Evolutionary conservation across 2,888 invertebrate species (phyloP).

Genomic region (Oscheius sp.): DNA sequence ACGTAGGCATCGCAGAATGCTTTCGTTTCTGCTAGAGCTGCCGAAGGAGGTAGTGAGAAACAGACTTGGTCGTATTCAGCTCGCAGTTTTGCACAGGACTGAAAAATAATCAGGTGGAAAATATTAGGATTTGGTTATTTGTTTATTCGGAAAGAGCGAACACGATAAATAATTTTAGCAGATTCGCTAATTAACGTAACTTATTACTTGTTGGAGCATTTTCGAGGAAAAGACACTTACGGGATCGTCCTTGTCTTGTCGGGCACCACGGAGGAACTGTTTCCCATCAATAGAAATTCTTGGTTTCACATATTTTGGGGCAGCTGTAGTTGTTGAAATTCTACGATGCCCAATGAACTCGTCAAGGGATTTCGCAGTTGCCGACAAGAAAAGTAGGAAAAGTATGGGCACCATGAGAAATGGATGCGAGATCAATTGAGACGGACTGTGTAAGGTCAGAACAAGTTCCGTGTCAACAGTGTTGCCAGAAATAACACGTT

Average conservation of each 20-base stretch:
- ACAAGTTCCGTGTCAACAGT: too few relatives aligned
- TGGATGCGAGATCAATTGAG: too few relatives aligned
- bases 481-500: too few relatives aligned
- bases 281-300: not conserved
- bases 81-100: constrained; percentile 39
- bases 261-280: not conserved
- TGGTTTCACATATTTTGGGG: not conserved
- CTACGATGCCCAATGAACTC: not conserved
- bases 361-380: not conserved
- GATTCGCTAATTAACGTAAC: too few relatives aligned
- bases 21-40: constrained; percentile 52
- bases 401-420: not conserved
- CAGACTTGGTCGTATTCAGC: constrained; percentile 56
- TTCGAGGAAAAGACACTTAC: not conserved
- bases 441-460: too few relatives aligned
- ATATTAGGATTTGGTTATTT: too few relatives aligned
- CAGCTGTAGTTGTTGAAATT: not conserved
- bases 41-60: constrained; percentile 50
- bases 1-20: constrained; percentile 57
- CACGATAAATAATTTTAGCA: too few relatives aligned
- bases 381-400: not conserved
- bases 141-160: too few relatives aligned
- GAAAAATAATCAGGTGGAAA: not conserved
- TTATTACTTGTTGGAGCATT: too few relatives aligned
- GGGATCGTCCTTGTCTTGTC: constrained; percentile 16